These are phyloP conservation scores for Andricus curvator DNA, from an alignment of 2,888 invertebrate species.

Conservation along the genomic window DNA sequence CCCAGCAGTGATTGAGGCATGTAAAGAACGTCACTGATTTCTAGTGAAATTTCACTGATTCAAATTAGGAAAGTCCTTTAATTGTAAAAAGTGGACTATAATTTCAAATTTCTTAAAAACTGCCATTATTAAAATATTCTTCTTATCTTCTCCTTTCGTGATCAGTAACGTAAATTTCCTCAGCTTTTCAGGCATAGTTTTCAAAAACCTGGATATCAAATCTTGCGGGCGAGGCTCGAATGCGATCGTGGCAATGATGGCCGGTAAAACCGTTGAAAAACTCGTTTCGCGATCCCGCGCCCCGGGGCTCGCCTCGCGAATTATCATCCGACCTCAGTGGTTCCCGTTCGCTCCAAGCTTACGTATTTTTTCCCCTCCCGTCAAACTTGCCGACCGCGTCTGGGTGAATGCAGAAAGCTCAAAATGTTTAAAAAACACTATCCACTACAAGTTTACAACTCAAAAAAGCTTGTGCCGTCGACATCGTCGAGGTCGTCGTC, in stretches of 20 bases:
- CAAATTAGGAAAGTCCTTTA: no score
- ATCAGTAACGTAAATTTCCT: background rate
- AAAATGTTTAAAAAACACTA: background rate
- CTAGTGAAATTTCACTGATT: no score
- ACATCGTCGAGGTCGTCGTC: background rate
- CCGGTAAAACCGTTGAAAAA: slow-evolving; percentile 7
- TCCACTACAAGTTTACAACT: background rate
- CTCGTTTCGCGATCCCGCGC: slow-evolving; percentile 7
- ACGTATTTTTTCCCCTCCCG: slow-evolving; percentile 2
- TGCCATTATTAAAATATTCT: no score
- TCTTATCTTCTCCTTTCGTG: no score
- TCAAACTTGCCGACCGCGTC: slow-evolving; percentile 8
- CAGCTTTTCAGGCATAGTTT: background rate
- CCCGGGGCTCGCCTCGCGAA: background rate
- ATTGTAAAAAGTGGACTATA: no score
- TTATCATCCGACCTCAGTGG: slow-evolving; percentile 3
- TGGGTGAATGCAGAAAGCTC: background rate
- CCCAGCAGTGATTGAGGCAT: no score
- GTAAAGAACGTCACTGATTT: no score
- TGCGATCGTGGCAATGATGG: background rate
- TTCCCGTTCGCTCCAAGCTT: slow-evolving; percentile 1
- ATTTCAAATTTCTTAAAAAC: no score
- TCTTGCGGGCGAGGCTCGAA: background rate
- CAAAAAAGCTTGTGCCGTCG: background rate
- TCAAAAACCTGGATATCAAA: background rate